Conservation (phyloP, 2,797 vertebrate genomes). For the Echeneis naucrates region DNA sequence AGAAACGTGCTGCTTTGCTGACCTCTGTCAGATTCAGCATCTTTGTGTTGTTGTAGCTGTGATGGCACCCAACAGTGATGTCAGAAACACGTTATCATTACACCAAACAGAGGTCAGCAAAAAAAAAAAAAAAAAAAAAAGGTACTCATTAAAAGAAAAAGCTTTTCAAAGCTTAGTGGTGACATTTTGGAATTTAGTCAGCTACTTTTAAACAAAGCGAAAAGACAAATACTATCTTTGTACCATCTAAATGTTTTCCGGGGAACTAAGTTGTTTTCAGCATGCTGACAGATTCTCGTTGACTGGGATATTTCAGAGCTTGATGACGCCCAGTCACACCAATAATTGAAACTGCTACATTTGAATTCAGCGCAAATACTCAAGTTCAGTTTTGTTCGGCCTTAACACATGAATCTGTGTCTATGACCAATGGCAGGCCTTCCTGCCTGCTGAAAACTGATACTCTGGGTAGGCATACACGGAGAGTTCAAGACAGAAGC, state of each 20-base stretch:
- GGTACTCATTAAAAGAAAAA: background rate
- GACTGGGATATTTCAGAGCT: background rate
- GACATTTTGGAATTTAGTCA: background rate
- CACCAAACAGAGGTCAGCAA: background rate
- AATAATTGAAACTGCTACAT: background rate
- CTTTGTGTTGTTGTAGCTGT: background rate
- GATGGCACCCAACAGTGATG: background rate
- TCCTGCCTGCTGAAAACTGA: background rate
- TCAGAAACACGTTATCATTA: background rate
- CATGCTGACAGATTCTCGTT: background rate
- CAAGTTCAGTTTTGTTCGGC: background rate
- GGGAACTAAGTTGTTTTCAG: background rate
- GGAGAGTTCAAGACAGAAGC: background rate
- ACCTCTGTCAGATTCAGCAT: background rate
- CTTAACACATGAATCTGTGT: background rate
- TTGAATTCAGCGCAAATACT: background rate
- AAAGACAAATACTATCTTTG: background rate
- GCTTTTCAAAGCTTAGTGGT: constrained; percentile 1
- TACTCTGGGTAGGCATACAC: background rate
- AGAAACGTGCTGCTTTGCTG: constrained; percentile 16
- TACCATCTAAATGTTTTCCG: background rate
- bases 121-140: background rate
- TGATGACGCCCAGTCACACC: constrained; percentile 16
- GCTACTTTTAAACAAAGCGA: constrained; percentile 1
- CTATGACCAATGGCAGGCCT: background rate